These are phyloP conservation scores for Lochmaea capreae DNA, from an alignment of 2,888 invertebrate genomes.

Conservation along the genomic window DNA sequence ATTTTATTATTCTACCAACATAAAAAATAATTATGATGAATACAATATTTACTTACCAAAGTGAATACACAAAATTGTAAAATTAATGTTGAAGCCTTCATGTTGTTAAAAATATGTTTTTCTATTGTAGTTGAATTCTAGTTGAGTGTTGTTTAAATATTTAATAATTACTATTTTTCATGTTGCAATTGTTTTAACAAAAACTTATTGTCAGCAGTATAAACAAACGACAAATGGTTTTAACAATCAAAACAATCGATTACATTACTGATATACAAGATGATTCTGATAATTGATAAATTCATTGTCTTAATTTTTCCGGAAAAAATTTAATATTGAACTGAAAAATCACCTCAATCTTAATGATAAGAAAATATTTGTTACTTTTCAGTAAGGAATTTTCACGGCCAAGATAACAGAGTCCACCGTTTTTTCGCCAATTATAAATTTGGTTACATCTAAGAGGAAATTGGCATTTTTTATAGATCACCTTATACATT, in stretches of 20 bases:
- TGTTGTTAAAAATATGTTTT: not conserved
- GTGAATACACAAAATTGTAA: conserved; percentile 5
- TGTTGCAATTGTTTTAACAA: conserved; percentile 1
- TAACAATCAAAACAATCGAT: not conserved
- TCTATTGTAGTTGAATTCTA: not conserved
- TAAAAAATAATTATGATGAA: not conserved
- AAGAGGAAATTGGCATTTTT: no score
- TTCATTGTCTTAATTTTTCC: not conserved
- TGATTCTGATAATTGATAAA: no score
- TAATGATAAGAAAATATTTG: no score
- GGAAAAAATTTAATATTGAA: not conserved
- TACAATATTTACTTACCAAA: conserved; percentile 1
- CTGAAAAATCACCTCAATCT: no score
- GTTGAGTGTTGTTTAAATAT: not conserved
- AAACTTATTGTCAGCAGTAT: not conserved
- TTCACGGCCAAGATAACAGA: no score
- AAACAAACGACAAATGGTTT: not conserved
- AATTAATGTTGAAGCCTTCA: not conserved
- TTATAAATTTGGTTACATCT: no score
- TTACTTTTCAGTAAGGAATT: no score
- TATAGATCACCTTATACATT: no score
- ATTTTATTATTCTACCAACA: no score
- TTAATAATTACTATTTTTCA: not conserved
- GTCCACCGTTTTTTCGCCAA: no score
- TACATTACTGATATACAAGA: not conserved